Percentiles rank a stretch among this genome's conserved stretches.
Evolutionary conservation across 2,797 vertebrate species (phyloP).

Genomic region (Kryptolebias ocellatus): DNA sequence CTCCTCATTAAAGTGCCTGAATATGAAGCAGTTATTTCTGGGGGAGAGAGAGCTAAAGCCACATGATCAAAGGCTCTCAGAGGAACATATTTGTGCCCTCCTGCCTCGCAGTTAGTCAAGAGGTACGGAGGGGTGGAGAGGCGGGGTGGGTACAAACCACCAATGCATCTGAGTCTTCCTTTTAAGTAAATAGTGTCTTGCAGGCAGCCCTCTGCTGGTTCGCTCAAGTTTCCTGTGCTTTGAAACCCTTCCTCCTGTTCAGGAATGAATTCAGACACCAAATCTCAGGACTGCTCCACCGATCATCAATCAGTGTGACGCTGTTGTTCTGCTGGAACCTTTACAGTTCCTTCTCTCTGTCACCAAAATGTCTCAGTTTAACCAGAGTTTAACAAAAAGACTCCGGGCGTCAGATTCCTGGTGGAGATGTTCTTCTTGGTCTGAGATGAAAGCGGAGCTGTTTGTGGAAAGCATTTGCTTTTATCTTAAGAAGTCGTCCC

Average conservation of each 20-base stretch:
- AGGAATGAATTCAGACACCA: slow-evolving; percentile 74
- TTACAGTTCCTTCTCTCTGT: slow-evolving; percentile 19
- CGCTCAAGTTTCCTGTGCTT: slow-evolving; percentile 85
- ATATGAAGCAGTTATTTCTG: slow-evolving; percentile 57
- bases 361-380: slow-evolving; percentile 32
- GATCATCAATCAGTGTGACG: slow-evolving; percentile 49
- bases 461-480: slow-evolving; percentile 78
- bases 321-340: slow-evolving; percentile 26
- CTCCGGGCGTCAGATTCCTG: slow-evolving; percentile 55
- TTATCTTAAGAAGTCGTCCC: slow-evolving; percentile 71
- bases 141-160: slow-evolving; percentile 71
- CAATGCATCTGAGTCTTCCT: slow-evolving; percentile 78
- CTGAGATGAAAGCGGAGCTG: slow-evolving; percentile 76
- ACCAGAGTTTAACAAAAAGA: slow-evolving; percentile 53
- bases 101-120: slow-evolving; percentile 78
- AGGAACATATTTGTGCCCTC: slow-evolving; percentile 77
- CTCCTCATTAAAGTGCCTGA: slow-evolving; percentile 33
- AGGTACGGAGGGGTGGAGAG: slow-evolving; percentile 67
- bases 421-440: slow-evolving; percentile 75
- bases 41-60: slow-evolving; percentile 54
- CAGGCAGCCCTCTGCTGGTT: slow-evolving; percentile 85
- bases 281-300: slow-evolving; percentile 62
- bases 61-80: slow-evolving; percentile 75
- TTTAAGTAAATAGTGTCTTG: slow-evolving; percentile 80
- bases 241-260: slow-evolving; percentile 80